Evolutionary conservation across 2,113 vertebrate species (phyloP).

Genomic region (Gobio gobio): DNA sequence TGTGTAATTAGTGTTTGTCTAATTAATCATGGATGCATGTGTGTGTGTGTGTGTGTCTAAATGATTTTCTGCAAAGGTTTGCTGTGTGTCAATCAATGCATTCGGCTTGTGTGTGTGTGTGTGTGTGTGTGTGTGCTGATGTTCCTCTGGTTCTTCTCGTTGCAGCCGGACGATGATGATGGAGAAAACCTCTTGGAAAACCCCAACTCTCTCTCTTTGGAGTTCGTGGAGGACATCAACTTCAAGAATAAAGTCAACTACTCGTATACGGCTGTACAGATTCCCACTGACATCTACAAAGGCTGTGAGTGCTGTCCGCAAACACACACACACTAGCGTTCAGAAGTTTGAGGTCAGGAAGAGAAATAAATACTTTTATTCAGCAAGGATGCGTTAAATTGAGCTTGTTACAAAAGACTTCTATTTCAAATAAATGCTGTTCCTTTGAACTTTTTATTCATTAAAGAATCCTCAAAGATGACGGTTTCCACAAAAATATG

Average conservation of each 20-base stretch:
- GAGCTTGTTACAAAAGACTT: not conserved
- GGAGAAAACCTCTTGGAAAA: slow-evolving; percentile 83
- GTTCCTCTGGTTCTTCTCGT: slow-evolving; percentile 14
- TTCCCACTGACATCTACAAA: slow-evolving; percentile 99
- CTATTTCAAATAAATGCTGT: not conserved
- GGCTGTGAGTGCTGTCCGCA: slow-evolving; percentile 87
- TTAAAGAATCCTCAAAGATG: not conserved
- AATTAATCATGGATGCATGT: slow-evolving; percentile 46
- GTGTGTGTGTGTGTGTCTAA: slow-evolving; percentile 22
- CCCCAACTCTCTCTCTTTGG: slow-evolving; percentile 84
- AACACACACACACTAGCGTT: not conserved
- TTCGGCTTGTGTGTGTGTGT: slow-evolving; percentile 43
- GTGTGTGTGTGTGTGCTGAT: slow-evolving; percentile 31
- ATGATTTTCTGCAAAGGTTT: slow-evolving; percentile 25
- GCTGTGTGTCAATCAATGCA: slow-evolving; percentile 49
- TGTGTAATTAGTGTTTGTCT: slow-evolving; percentile 37
- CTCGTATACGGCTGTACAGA: slow-evolving; percentile 94
- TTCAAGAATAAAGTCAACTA: slow-evolving; percentile 99
- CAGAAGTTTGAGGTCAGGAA: not conserved
- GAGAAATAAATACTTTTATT: not conserved
- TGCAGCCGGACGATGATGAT: slow-evolving; percentile 85
- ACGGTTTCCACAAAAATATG: not conserved
- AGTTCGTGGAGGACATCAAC: slow-evolving; percentile 90
- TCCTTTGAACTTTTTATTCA: not conserved
- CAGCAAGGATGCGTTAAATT: not conserved